These are phyloP conservation scores for Triops cancriformis DNA, from an alignment of 1,140 invertebrate species.

Conservation along the genomic window DNA sequence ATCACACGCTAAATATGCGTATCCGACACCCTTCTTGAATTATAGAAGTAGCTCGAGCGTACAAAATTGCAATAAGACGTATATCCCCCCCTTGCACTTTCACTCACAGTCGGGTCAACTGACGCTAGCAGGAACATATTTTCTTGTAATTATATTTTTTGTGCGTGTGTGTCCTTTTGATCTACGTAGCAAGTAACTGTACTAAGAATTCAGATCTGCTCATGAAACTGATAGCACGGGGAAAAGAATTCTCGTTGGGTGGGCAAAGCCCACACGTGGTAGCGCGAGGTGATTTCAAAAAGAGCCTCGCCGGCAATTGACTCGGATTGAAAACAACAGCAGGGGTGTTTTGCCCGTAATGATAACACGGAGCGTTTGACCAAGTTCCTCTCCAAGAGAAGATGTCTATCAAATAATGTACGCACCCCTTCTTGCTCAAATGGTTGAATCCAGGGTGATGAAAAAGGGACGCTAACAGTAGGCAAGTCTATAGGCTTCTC, in stretches of 20 bases:
- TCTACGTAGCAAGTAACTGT: neutral
- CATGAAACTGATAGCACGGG: neutral
- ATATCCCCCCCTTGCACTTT: neutral
- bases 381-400: neutral
- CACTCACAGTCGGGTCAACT: neutral
- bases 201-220: neutral
- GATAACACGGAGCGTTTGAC: neutral
- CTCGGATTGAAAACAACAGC: constrained; percentile 10
- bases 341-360: constrained; percentile 9
- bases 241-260: neutral
- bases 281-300: neutral
- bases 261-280: neutral
- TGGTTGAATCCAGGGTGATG: neutral
- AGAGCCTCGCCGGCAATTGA: neutral
- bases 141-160: neutral
- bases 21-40: neutral
- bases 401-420: neutral
- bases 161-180: neutral
- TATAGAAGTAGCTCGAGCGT: constrained; percentile 3
- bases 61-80: neutral
- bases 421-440: neutral
- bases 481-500: neutral
- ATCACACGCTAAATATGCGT: neutral
- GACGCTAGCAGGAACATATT: neutral
- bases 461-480: neutral